Percentiles rank a stretch among this genome's conserved stretches.
phyloP scores from a whole-genome alignment of 2,888 invertebrate genomes.

The Tanypteryx hageni region DNA sequence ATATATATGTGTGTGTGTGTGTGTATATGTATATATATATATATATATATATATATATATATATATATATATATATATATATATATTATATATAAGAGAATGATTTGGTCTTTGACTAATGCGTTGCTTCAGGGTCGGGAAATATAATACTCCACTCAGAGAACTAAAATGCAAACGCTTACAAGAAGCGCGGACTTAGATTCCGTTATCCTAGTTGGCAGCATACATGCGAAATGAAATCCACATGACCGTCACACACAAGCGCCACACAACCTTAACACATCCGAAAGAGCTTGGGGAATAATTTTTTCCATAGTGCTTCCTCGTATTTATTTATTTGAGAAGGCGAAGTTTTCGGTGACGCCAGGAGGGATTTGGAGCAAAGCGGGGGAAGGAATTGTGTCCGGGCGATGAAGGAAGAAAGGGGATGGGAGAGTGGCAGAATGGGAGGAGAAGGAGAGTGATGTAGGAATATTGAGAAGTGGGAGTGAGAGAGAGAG shows the following conservation, averaged over 20 bases:
- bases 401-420: too few species aligned
- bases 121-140: too few species aligned
- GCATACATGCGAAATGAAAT: not conserved
- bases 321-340: constrained; percentile 14
- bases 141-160: too few species aligned
- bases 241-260: not conserved
- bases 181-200: not conserved
- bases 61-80: too few species aligned
- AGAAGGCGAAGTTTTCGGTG: not conserved
- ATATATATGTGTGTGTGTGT: too few species aligned
- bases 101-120: too few species aligned
- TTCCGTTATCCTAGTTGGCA: not conserved
- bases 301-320: not conserved
- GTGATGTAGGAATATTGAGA: too few species aligned
- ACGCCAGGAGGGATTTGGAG: not conserved
- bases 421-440: too few species aligned
- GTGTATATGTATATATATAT: too few species aligned
- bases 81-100: too few species aligned
- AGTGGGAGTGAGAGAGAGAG: not conserved
- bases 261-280: not conserved
- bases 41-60: too few species aligned
- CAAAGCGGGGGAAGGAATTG: not conserved
- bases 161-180: not conserved
- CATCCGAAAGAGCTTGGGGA: not conserved
- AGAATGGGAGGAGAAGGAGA: not conserved